Conservation (phyloP, 2,888 invertebrate species). For the Sphinx pinastri region DNA sequence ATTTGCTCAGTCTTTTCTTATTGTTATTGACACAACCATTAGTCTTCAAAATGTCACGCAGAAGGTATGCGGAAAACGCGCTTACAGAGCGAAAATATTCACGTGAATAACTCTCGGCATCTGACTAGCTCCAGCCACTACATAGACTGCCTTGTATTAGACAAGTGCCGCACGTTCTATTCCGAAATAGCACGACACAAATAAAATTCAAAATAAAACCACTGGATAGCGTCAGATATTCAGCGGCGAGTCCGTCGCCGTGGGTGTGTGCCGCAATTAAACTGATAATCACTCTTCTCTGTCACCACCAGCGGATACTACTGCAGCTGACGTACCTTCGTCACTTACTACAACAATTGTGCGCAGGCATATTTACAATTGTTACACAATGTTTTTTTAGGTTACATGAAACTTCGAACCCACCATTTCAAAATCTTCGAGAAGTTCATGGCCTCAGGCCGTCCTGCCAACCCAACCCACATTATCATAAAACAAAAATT, state of each 20-base stretch:
- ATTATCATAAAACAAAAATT: neutral
- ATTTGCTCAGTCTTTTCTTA: slow-evolving; percentile 13
- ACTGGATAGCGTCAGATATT: slow-evolving; percentile 78
- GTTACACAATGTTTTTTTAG: neutral
- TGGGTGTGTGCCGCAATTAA: slow-evolving; percentile 62
- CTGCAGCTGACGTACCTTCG: slow-evolving; percentile 11
- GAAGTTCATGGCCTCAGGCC: slow-evolving; percentile 9
- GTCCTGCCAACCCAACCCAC: neutral
- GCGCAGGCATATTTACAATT: neutral
- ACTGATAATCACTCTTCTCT: slow-evolving; percentile 52
- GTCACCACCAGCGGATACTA: slow-evolving; percentile 34
- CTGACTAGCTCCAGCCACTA: slow-evolving; percentile 66
- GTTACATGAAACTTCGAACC: neutral
- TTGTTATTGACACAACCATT: slow-evolving; percentile 11
- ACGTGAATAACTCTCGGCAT: slow-evolving; percentile 54
- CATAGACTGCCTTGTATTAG: slow-evolving; percentile 68
- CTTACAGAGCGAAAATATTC: slow-evolving; percentile 40
- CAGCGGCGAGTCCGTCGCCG: slow-evolving; percentile 59
- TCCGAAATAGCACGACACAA: slow-evolving; percentile 83
- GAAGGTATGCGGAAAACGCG: slow-evolving; percentile 18
- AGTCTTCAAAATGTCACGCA: slow-evolving; percentile 8
- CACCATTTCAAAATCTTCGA: neutral
- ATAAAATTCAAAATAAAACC: slow-evolving; percentile 83
- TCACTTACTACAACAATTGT: neutral
- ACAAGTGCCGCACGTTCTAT: slow-evolving; percentile 78